Evolutionary conservation across 2,113 vertebrate species (phyloP).

Genomic region (Cephalopholis sonnerati): DNA sequence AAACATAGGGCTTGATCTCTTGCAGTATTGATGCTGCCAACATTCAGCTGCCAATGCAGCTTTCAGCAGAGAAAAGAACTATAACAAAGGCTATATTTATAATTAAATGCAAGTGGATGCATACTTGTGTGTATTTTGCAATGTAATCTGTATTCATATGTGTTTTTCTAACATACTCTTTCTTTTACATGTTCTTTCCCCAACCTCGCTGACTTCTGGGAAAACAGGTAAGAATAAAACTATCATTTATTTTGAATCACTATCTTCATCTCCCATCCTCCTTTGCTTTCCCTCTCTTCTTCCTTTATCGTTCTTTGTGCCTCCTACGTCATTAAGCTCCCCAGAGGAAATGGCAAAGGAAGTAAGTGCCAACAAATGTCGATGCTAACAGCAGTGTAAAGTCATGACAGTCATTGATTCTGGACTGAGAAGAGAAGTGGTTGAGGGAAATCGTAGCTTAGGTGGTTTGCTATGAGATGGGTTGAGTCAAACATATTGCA

Average conservation of each 20-base stretch:
- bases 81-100: conserved; percentile 13
- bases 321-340: conserved; percentile 43
- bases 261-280: not conserved
- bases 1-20: conserved; percentile 38
- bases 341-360: conserved; percentile 45
- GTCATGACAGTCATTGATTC: conserved; percentile 74
- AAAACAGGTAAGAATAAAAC: conserved; percentile 74
- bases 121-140: not conserved
- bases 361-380: conserved; percentile 64
- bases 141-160: conserved; percentile 21
- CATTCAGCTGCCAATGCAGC: conserved; percentile 41
- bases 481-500: conserved; percentile 3
- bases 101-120: not conserved
- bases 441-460: conserved; percentile 46
- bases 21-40: conserved; percentile 42
- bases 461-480: conserved; percentile 37
- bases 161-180: conserved; percentile 31
- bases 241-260: conserved; percentile 1
- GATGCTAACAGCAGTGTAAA: conserved; percentile 73
- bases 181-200: conserved; percentile 56
- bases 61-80: conserved; percentile 38
- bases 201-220: conserved; percentile 9
- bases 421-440: conserved; percentile 45
- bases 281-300: not conserved
- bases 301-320: not conserved